phyloP scores from a whole-genome alignment of 2,797 vertebrate genomes.

The Tinamus major region DNA sequence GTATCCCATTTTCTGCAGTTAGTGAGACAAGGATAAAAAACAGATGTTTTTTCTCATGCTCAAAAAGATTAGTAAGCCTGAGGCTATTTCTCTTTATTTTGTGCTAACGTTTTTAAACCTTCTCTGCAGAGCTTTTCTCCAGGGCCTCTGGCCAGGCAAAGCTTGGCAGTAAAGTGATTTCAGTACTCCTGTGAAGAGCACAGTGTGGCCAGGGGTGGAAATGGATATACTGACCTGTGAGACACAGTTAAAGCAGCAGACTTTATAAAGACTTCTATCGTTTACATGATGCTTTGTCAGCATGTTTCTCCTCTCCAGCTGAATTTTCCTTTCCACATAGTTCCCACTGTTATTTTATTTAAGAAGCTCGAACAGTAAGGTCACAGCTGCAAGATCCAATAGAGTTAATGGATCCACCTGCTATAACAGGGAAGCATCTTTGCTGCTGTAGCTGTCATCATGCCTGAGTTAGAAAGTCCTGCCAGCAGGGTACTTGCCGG shows the following conservation, averaged over 20 bases:
- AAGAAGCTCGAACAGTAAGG: not conserved
- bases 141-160: slow-evolving; percentile 19
- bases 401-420: not conserved
- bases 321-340: not conserved
- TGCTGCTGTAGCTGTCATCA: not conserved
- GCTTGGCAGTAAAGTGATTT: not conserved
- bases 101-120: not conserved
- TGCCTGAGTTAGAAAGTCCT: not conserved
- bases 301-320: not conserved
- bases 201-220: not conserved
- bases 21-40: not conserved
- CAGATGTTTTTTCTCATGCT: not conserved
- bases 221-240: not conserved
- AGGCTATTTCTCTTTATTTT: not conserved
- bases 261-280: not conserved
- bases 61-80: not conserved
- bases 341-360: not conserved
- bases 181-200: not conserved
- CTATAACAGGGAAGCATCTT: not conserved
- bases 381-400: not conserved
- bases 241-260: not conserved
- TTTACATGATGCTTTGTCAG: not conserved
- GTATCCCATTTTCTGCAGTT: not conserved
- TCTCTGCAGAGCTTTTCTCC: not conserved
- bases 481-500: not conserved